A percentile compares a stretch with the other conserved stretches of the same genome.
These are phyloP conservation scores for Anthrax anthrax DNA, from an alignment of 2,888 invertebrate genomes.

Conservation along the genomic window DNA sequence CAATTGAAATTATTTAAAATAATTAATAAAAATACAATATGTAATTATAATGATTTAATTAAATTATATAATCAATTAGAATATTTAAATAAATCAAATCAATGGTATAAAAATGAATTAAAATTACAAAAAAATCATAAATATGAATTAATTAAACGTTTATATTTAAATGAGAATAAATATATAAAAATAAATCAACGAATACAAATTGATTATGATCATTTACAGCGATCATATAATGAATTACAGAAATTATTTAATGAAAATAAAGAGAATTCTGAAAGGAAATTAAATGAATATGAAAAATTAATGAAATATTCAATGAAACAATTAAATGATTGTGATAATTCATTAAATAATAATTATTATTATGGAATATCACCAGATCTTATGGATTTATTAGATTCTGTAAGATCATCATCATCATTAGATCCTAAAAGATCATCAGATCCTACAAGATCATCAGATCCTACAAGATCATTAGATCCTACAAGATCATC, in stretches of 20 bases:
- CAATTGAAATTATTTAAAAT: neutral
- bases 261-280: constrained; percentile 10
- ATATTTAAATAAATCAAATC: constrained; percentile 27
- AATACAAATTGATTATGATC: constrained; percentile 24
- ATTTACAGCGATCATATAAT: constrained; percentile 20
- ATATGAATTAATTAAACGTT: constrained; percentile 26
- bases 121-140: constrained; percentile 24
- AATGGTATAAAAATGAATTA: constrained; percentile 30
- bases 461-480: no score
- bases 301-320: constrained; percentile 2
- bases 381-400: no score
- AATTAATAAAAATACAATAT: no score
- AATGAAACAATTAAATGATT: no score
- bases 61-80: constrained; percentile 27
- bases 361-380: no score
- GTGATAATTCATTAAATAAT: no score
- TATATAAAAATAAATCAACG: constrained; percentile 28
- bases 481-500: no score
- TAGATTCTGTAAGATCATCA: no score
- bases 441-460: no score
- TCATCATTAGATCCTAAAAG: no score
- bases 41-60: constrained; percentile 16
- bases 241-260: constrained; percentile 19
- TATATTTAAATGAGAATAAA: constrained; percentile 29
- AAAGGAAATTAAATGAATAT: constrained; percentile 5